Percentiles rank a stretch among this genome's conserved stretches.
Conservation (phyloP, 2,888 invertebrate genomes). For the Bibio marci region DNA sequence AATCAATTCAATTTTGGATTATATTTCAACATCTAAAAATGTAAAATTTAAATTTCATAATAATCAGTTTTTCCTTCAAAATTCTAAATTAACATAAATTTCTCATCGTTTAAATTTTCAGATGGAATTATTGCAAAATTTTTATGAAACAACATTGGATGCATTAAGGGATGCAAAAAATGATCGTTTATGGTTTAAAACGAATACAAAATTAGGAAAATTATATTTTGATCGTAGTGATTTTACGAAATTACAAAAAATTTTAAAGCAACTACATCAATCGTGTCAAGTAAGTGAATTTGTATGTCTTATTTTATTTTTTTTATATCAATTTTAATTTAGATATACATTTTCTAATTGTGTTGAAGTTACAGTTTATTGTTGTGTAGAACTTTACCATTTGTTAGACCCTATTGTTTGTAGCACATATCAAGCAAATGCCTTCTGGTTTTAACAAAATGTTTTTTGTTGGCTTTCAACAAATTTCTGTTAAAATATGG, state of each 20-base stretch:
- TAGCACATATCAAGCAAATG: too few relatives aligned
- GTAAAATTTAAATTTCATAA: constrained; percentile 36
- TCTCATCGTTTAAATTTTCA: constrained; percentile 21
- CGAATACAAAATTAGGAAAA: constrained; percentile 96
- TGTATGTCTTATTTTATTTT: background rate
- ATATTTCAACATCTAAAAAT: constrained; percentile 98
- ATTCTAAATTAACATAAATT: constrained; percentile 1
- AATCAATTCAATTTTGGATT: constrained; percentile 97
- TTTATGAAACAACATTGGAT: constrained; percentile 92
- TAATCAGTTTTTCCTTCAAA: constrained; percentile 3
- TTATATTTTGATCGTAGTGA: constrained; percentile 93
- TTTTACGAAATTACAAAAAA: constrained; percentile 85
- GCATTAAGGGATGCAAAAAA: constrained; percentile 96
- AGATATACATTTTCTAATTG: background rate
- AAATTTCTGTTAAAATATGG: too few relatives aligned
- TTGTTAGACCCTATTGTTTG: too few relatives aligned
- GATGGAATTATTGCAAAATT: constrained; percentile 96
- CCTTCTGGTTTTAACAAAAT: too few relatives aligned
- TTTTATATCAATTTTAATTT: constrained; percentile 1
- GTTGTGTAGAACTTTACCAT: too few relatives aligned
- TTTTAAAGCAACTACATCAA: constrained; percentile 89
- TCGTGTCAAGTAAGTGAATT: constrained; percentile 67
- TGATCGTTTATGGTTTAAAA: constrained; percentile 98
- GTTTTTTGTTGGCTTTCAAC: too few relatives aligned
- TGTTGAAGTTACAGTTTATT: background rate